These are phyloP conservation scores for Lathronympha strigana DNA, from an alignment of 2,888 invertebrate species.

Conservation along the genomic window DNA sequence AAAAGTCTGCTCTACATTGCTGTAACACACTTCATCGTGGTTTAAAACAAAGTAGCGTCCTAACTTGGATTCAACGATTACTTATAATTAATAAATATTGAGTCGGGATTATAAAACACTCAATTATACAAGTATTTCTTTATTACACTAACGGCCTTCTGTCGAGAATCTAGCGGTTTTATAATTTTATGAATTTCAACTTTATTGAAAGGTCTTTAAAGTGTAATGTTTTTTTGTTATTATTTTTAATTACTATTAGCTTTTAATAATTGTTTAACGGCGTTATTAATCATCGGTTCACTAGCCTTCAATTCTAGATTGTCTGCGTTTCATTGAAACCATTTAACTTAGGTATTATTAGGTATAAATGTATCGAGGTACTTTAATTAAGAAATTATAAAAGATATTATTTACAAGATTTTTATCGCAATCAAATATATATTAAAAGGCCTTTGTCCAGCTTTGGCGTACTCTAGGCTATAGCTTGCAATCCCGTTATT, in stretches of 20 bases:
- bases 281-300: background rate
- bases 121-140: conserved; percentile 49
- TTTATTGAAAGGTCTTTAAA: background rate
- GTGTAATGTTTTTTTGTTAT: background rate
- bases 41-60: conserved; percentile 1
- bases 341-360: background rate
- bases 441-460: no score
- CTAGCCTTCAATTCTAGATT: background rate
- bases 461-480: no score
- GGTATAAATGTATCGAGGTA: background rate
- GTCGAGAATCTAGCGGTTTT: conserved; percentile 39
- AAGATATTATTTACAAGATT: background rate
- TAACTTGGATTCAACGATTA: conserved; percentile 14
- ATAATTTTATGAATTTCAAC: conserved; percentile 5
- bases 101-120: conserved; percentile 36
- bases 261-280: no score
- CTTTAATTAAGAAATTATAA: background rate
- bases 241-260: conserved; percentile 33
- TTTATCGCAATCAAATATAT: background rate
- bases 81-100: conserved; percentile 23
- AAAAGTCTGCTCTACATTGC: no score
- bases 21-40: background rate
- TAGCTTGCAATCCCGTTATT: no score
- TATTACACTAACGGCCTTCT: conserved; percentile 52
- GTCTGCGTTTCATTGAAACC: background rate